These are phyloP conservation scores for Hypothenemus hampei DNA, from an alignment of 1,140 invertebrate species.

Conservation along the genomic window DNA sequence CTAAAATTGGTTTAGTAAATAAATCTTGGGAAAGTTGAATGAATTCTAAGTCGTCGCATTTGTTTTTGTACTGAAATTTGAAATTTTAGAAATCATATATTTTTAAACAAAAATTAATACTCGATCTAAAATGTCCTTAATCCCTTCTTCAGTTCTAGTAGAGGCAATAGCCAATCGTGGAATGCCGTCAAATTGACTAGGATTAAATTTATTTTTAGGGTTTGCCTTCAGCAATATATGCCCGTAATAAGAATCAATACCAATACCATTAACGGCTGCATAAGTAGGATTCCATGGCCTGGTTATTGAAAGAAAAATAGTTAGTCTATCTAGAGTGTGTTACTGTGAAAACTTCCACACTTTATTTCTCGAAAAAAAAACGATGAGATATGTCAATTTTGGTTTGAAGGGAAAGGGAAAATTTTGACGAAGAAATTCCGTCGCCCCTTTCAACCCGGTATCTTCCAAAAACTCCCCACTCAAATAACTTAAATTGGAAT, in stretches of 20 bases:
- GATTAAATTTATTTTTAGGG: slow-evolving; percentile 48
- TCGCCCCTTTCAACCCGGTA: too few species aligned
- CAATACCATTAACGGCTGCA: slow-evolving; percentile 56
- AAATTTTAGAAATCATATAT: not conserved
- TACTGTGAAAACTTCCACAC: too few species aligned
- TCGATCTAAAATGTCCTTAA: slow-evolving; percentile 54
- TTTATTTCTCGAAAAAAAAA: too few species aligned
- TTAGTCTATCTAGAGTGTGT: too few species aligned
- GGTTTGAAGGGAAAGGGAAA: too few species aligned
- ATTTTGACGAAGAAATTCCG: too few species aligned
- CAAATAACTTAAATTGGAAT: too few species aligned
- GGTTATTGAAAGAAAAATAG: too few species aligned
- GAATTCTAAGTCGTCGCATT: slow-evolving; percentile 51
- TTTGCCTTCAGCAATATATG: slow-evolving; percentile 62
- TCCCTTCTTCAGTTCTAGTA: slow-evolving; percentile 64
- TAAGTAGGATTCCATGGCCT: slow-evolving; percentile 56
- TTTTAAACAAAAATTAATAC: slow-evolving; percentile 37
- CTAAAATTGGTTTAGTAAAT: slow-evolving; percentile 50
- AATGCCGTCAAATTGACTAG: slow-evolving; percentile 46
- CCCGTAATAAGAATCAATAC: slow-evolving; percentile 59
- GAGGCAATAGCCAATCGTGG: slow-evolving; percentile 58
- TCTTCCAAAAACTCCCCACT: too few species aligned
- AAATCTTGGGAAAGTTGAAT: slow-evolving; percentile 51
- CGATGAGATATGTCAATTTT: too few species aligned
- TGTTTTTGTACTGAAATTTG: slow-evolving; percentile 7